Percentiles rank a stretch among this genome's conserved stretches.
Evolutionary conservation across 37 sponge, comb jelly and placozoan species (phyloP).

Genomic region (Agelas oroides): DNA sequence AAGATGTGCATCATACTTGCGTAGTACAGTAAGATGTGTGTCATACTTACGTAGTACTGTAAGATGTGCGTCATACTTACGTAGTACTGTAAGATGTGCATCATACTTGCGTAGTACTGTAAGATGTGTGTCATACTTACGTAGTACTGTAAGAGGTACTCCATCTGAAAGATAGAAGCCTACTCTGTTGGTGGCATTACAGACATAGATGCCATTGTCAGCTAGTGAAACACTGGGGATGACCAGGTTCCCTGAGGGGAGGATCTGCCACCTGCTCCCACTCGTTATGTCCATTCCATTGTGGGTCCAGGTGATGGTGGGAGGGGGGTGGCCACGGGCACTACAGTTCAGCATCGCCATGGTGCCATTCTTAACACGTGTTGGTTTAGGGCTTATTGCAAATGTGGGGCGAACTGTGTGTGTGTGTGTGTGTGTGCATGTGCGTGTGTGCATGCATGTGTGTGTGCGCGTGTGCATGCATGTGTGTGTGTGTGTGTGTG

Average conservation of each 20-base stretch:
- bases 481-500: conserved; percentile 16
- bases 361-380: not conserved
- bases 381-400: no score
- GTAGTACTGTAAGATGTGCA: no score
- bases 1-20: no score
- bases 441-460: not conserved
- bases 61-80: no score
- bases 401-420: not conserved
- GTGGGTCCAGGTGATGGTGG: conserved; percentile 55
- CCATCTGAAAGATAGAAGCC: conserved; percentile 13
- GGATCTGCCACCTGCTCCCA: not conserved
- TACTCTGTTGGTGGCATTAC: conserved; percentile 15
- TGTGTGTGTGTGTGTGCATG: conserved; percentile 21
- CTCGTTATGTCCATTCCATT: conserved; percentile 5
- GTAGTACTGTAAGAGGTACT: conserved; percentile 7
- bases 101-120: no score
- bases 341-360: conserved; percentile 27
- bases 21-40: no score
- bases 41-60: no score
- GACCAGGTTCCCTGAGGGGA: conserved; percentile 7
- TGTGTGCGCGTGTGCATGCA: conserved; percentile 8
- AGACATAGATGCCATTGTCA: conserved; percentile 30
- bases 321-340: conserved; percentile 50
- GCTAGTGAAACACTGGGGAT: not conserved
- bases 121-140: no score